phyloP scores from a whole-genome alignment of 1,140 invertebrate genomes.

The Gerris buenoi region DNA sequence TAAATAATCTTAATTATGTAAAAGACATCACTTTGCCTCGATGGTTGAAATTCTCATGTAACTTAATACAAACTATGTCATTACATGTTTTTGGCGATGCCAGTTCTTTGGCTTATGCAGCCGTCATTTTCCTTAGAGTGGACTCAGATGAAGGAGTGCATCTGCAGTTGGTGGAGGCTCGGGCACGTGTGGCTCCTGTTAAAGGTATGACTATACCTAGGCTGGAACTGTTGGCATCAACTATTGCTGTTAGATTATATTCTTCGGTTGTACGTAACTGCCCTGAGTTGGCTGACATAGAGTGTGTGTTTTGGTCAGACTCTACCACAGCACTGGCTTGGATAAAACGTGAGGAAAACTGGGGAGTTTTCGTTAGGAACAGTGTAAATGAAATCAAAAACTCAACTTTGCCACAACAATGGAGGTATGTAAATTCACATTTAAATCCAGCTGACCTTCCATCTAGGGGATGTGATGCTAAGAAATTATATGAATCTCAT shows the following conservation, averaged over 20 bases:
- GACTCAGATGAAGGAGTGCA: slow-evolving; percentile 1
- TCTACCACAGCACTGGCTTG: slow-evolving; percentile 25
- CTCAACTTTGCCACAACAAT: background rate
- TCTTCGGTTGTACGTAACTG: background rate
- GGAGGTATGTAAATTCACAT: background rate
- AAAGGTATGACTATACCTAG: slow-evolving; percentile 25
- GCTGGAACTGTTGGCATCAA: slow-evolving; percentile 27
- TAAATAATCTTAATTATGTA: background rate
- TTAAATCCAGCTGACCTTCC: slow-evolving; percentile 4
- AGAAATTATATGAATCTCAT: background rate
- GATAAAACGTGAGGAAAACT: slow-evolving; percentile 22
- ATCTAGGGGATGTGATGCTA: slow-evolving; percentile 2
- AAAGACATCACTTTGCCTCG: background rate
- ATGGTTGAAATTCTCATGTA: background rate
- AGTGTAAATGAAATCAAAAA: slow-evolving; percentile 27
- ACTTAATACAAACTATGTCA: background rate
- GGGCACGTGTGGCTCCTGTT: slow-evolving; percentile 24
- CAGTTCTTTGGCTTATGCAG: slow-evolving; percentile 24
- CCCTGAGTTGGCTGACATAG: slow-evolving; percentile 12
- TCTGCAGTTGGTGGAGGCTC: slow-evolving; percentile 13
- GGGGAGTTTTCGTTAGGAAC: slow-evolving; percentile 30
- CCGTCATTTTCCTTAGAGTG: slow-evolving; percentile 20
- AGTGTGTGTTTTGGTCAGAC: slow-evolving; percentile 25
- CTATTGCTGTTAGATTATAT: slow-evolving; percentile 24
- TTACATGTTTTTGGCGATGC: slow-evolving; percentile 28